Evolutionary conservation across 1,140 invertebrate genomes (phyloP).

Genomic region (Parapsyche elsis): DNA sequence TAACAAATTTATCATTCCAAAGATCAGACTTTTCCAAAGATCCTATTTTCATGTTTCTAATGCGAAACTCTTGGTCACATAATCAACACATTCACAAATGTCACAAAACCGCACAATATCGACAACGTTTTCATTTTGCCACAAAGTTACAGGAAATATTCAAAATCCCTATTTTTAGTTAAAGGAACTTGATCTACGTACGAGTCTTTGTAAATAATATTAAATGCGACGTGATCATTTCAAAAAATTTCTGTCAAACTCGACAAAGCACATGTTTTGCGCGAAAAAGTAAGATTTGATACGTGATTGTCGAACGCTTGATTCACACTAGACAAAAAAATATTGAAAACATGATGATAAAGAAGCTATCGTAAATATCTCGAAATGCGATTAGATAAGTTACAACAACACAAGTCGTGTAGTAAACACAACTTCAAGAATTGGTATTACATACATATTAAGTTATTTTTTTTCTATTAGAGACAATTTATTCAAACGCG

Average conservation of each 20-base stretch:
- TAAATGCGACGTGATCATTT: too few species aligned
- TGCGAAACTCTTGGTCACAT: not conserved
- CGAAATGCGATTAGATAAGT: not conserved
- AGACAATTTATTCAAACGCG: too few species aligned
- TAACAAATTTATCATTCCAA: slow-evolving; percentile 44
- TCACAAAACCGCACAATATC: not conserved
- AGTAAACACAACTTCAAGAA: too few species aligned
- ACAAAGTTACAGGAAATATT: too few species aligned
- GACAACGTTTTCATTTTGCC: too few species aligned
- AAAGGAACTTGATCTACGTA: too few species aligned
- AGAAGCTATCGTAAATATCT: not conserved
- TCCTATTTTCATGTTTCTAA: slow-evolving; percentile 44
- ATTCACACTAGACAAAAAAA: slow-evolving; percentile 6
- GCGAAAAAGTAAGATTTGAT: not conserved
- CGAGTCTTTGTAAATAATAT: too few species aligned
- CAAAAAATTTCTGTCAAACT: not conserved
- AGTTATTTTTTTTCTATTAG: too few species aligned
- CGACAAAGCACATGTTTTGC: not conserved
- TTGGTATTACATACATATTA: too few species aligned
- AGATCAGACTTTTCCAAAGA: slow-evolving; percentile 46
- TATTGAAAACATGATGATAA: not conserved
- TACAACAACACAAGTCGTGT: too few species aligned
- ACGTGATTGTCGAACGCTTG: not conserved
- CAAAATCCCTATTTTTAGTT: too few species aligned
- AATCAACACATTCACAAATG: not conserved